Evolutionary conservation across 2,113 vertebrate species (phyloP), one percentile per base, ranked within the genome.

Genomic region (Hippocampus guttulatus): DNA sequence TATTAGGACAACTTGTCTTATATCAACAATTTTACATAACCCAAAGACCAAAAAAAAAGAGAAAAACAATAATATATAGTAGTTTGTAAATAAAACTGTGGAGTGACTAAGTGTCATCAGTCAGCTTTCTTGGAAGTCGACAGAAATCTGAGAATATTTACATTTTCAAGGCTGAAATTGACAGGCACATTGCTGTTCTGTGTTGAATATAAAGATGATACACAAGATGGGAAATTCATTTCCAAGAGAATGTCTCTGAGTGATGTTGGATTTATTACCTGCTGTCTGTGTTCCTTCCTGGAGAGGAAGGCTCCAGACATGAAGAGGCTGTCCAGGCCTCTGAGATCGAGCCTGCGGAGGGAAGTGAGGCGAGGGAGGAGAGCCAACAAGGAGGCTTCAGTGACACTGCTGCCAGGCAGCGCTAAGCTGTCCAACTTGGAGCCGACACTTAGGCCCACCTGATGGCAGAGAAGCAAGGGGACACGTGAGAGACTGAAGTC

Each of bases 291-390:
- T 74, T 94, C 86, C 0, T 93, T 90, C 64, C 90, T 89, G 65
- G 91, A 91, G 14, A 95, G 90, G 65, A 95, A 92, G 0, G 83
- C 90, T 68, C 95, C 93, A 0, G 93, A 93, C 83, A 91, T 92
- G 77, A 95, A 95, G 81, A 95, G 93, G 84, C 94, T 94, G 81
- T 95, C 91, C 77, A 94, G 93, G 55, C 94, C 89, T 0, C 91
- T 82, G 68, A 96, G 91, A 75, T 94, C 91, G 71, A 96, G 81
- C 54, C 80, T 82, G 16, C 78, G 88, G 21, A 96, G 91, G 61
- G 79, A 78, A 0, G 90, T 93, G 64, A 94, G 94, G 52, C 79
- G 82, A 10, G 93, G 87, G 9, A 95, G 85, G 64, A 96, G 87
- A 10, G 73, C 65, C 75, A 94, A 73, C 40, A 95, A 92, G 27